Evolutionary conservation across 2,797 vertebrate species (phyloP).

Genomic region (Echiichthys vipera): DNA sequence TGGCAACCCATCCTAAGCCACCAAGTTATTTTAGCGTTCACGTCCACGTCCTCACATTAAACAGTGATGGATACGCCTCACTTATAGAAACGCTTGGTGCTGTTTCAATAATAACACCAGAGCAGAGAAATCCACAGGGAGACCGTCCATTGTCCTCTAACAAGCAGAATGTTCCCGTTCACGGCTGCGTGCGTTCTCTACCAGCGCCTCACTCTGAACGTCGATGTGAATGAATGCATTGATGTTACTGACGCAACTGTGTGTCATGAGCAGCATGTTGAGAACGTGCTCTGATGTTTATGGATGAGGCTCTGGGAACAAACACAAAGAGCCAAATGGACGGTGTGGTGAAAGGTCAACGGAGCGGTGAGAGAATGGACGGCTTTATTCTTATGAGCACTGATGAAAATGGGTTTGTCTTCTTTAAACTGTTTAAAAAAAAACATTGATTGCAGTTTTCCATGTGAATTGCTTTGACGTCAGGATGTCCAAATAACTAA

Average conservation of each 20-base stretch:
- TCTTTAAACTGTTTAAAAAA: not conserved
- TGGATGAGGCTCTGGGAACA: conserved; percentile 66
- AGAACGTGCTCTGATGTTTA: conserved; percentile 63
- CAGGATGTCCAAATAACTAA: not conserved
- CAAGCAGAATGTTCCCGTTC: conserved; percentile 57
- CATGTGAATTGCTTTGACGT: not conserved
- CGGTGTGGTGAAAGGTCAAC: conserved; percentile 38
- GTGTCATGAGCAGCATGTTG: conserved; percentile 38
- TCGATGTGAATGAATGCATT: conserved; percentile 69
- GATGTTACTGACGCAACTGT: conserved; percentile 58
- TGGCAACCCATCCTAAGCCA: not conserved
- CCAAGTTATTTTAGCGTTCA: conserved; percentile 10
- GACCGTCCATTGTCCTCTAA: conserved; percentile 45
- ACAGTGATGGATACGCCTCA: conserved; percentile 12
- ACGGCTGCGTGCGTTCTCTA: conserved; percentile 7
- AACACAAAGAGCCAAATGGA: conserved; percentile 54
- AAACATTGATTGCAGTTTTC: not conserved
- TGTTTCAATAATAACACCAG: conserved; percentile 40
- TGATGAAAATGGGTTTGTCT: conserved; percentile 16
- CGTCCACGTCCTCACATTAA: conserved; percentile 18
- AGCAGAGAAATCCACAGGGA: conserved; percentile 21
- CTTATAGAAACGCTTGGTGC: conserved; percentile 22
- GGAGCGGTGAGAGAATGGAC: conserved; percentile 39
- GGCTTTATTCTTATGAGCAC: conserved; percentile 43
- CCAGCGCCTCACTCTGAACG: conserved; percentile 40